These are phyloP conservation scores for Phrynocephalus vlangalii DNA, from an alignment of 2,797 vertebrate genomes.

Conservation along the genomic window DNA sequence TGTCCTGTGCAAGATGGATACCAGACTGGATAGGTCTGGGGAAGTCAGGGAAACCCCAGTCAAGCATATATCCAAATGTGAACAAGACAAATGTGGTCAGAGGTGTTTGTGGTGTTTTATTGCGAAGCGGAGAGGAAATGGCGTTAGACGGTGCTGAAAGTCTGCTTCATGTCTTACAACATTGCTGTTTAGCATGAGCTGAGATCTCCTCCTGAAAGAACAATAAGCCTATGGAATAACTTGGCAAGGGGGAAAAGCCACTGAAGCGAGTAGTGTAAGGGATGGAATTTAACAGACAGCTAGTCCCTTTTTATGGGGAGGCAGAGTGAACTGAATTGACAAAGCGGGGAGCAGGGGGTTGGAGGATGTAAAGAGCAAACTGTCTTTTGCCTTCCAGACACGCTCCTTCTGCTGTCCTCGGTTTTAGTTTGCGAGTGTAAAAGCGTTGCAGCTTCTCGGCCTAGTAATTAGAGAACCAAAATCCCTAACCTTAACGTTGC, in stretches of 20 bases:
- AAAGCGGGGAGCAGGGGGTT: slow-evolving; percentile 5
- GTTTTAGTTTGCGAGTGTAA: background rate
- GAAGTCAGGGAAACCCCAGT: background rate
- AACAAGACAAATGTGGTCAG: slow-evolving; percentile 6
- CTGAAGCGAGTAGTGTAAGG: slow-evolving; percentile 47
- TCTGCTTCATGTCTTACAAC: background rate
- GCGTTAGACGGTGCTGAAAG: background rate
- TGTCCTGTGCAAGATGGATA: background rate
- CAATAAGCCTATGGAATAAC: slow-evolving; percentile 22
- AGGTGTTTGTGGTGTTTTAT: background rate
- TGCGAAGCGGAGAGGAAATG: background rate
- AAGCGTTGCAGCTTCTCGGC: background rate
- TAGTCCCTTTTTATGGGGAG: slow-evolving; percentile 25
- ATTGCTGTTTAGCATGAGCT: background rate
- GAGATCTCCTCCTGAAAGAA: slow-evolving; percentile 21
- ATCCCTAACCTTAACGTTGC: background rate
- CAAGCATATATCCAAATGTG: slow-evolving; percentile 8
- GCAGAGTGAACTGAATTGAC: slow-evolving; percentile 24
- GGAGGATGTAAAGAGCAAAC: slow-evolving; percentile 13
- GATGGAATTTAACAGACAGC: slow-evolving; percentile 53
- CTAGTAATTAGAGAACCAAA: background rate
- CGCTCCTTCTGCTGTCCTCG: background rate
- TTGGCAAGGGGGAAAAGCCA: slow-evolving; percentile 37
- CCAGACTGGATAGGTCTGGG: slow-evolving; percentile 4
- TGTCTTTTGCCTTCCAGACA: background rate